Conservation (phyloP, 2,888 invertebrate species). For the Scaptomyza cyrtandrae region DNA sequence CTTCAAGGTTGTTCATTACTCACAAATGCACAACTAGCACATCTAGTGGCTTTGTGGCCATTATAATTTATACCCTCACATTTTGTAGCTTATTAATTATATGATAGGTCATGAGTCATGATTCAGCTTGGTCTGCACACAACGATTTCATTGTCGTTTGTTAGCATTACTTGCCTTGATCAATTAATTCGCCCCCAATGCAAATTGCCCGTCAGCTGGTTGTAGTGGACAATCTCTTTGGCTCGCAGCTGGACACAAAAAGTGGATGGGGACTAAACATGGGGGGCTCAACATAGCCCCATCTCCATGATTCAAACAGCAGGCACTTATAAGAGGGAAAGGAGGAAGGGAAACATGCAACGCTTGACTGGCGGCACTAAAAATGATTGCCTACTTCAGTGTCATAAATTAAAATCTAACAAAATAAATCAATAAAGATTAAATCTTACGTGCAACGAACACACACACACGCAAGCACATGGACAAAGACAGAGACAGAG, state of each 20-base stretch:
- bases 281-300: constrained; percentile 5
- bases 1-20: background rate
- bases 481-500: constrained; percentile 16
- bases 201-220: constrained; percentile 55
- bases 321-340: constrained; percentile 1
- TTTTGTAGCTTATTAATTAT: constrained; percentile 16
- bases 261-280: background rate
- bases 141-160: constrained; percentile 23
- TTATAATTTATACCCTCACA: background rate
- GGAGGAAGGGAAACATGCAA: constrained; percentile 36
- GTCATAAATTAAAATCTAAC: constrained; percentile 82
- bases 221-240: constrained; percentile 47
- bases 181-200: constrained; percentile 69
- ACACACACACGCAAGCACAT: constrained; percentile 26
- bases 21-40: background rate
- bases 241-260: constrained; percentile 55
- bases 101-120: constrained; percentile 17
- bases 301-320: constrained; percentile 7
- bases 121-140: constrained; percentile 1
- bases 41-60: background rate
- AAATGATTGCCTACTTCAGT: constrained; percentile 76
- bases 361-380: constrained; percentile 45
- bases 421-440: constrained; percentile 83
- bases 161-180: constrained; percentile 33
- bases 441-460: constrained; percentile 74